Conservation (phyloP, 2,797 vertebrate genomes). For the Meda fulgida region DNA sequence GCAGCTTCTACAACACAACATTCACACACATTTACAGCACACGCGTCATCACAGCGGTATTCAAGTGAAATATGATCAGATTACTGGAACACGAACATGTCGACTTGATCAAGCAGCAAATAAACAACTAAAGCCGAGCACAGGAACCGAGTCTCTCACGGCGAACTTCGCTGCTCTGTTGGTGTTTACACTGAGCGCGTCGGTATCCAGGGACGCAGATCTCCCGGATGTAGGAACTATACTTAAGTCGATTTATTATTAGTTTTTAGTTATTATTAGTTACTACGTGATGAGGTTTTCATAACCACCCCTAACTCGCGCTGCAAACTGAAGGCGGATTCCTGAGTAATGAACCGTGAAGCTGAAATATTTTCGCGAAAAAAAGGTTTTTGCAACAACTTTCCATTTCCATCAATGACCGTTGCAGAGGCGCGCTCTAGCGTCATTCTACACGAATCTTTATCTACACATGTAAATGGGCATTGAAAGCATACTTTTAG, state of each 20-base stretch:
- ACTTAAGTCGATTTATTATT: no score
- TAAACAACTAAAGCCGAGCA: neutral
- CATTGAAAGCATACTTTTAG: neutral
- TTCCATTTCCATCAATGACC: no score
- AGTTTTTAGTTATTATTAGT: no score
- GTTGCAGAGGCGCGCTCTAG: neutral
- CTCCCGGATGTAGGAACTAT: neutral
- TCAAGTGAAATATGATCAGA: neutral
- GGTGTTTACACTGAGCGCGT: neutral
- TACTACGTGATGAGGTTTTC: no score
- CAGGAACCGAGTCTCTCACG: no score
- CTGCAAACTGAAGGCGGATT: neutral
- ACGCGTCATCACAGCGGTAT: neutral
- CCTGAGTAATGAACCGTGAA: neutral
- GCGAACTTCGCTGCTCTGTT: neutral
- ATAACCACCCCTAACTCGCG: no score
- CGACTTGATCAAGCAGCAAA: neutral
- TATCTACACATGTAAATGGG: neutral
- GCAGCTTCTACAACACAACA: neutral
- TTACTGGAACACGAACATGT: neutral
- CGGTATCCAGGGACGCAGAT: neutral
- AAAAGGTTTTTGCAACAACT: neutral
- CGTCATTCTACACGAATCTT: no score
- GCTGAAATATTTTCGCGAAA: no score
- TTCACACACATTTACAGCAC: neutral